Conservation (phyloP, 2,113 vertebrate species). For the Hyla sarda region DNA sequence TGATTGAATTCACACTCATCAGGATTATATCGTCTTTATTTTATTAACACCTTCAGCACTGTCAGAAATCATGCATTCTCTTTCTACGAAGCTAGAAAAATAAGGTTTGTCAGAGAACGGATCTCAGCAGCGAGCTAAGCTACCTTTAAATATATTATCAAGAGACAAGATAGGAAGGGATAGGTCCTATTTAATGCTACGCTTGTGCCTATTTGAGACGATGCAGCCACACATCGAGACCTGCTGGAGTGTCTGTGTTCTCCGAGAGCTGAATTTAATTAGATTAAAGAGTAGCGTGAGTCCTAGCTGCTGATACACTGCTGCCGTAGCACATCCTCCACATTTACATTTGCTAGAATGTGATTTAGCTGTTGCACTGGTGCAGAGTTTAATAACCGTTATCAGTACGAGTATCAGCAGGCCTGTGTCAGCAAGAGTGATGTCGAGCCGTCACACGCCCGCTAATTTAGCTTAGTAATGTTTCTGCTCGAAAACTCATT, state of each 20-base stretch:
- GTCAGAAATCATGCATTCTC: background rate
- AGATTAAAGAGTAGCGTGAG: slow-evolving; percentile 10
- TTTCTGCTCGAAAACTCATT: slow-evolving; percentile 16
- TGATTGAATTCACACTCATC: slow-evolving; percentile 64
- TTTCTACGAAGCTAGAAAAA: background rate
- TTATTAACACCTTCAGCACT: slow-evolving; percentile 19
- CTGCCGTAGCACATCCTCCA: slow-evolving; percentile 15
- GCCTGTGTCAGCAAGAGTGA: slow-evolving; percentile 32
- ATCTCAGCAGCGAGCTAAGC: background rate
- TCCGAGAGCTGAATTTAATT: slow-evolving; percentile 27
- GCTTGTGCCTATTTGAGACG: background rate
- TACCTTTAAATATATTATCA: background rate
- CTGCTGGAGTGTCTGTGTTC: slow-evolving; percentile 14
- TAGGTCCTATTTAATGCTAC: slow-evolving; percentile 1
- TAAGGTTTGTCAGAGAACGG: background rate
- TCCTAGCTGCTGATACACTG: background rate
- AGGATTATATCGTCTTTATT: slow-evolving; percentile 37
- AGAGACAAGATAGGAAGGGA: background rate
- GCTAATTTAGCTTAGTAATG: slow-evolving; percentile 42
- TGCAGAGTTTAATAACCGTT: slow-evolving; percentile 40
- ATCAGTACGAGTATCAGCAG: slow-evolving; percentile 39
- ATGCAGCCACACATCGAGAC: slow-evolving; percentile 13
- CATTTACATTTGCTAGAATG: slow-evolving; percentile 6
- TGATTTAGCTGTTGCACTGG: slow-evolving; percentile 20
- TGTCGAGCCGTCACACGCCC: slow-evolving; percentile 18